Percentiles rank a stretch among this genome's conserved stretches.
phyloP scores from a whole-genome alignment of 2,797 vertebrate genomes.

The Alfaro cultratus region DNA sequence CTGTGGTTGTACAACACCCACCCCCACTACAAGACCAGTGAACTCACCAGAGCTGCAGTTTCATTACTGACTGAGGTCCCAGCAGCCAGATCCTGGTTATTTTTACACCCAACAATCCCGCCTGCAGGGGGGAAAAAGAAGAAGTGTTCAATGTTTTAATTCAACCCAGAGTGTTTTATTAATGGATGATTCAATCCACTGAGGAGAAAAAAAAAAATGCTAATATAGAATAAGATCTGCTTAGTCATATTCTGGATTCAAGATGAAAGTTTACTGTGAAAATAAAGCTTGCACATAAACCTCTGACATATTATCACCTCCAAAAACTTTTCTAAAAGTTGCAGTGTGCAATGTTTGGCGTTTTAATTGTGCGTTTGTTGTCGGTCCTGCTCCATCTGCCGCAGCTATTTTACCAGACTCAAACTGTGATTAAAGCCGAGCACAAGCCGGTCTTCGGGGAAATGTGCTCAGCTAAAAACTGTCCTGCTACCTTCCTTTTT shows the following conservation, averaged over 20 bases:
- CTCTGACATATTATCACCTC: background rate
- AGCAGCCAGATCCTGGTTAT: conserved; percentile 14
- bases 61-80: background rate
- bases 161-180: conserved; percentile 17
- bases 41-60: conserved; percentile 3
- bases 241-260: background rate
- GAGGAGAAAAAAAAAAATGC: background rate
- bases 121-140: conserved; percentile 3
- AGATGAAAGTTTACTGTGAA: background rate
- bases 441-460: background rate
- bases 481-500: background rate
- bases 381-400: background rate
- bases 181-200: background rate
- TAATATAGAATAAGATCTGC: background rate
- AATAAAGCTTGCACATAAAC: background rate
- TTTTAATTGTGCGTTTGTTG: background rate
- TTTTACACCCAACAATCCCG: conserved; percentile 19
- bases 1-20: background rate
- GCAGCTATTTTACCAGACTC: background rate
- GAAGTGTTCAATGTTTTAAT: background rate
- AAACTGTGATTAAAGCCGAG: background rate
- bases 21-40: background rate
- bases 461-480: background rate
- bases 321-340: background rate
- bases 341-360: background rate